Evolutionary conservation across 2,888 invertebrate genomes (phyloP), one percentile per base, ranked within the genome.

Genomic region (Tetragonisca angustula): DNA sequence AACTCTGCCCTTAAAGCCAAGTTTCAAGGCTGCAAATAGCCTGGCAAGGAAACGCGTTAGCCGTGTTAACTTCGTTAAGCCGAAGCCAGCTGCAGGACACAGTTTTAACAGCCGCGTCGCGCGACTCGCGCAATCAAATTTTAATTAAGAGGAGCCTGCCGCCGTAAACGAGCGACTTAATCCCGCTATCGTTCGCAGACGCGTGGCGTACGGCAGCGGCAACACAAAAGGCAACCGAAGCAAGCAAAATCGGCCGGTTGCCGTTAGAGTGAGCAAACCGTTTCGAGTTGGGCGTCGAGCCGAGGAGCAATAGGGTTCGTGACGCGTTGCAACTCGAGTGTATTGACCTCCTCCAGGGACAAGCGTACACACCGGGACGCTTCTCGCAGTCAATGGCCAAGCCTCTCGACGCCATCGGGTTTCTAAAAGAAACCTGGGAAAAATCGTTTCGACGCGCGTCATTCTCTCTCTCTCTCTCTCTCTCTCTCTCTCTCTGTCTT

Each of bases 271-370:
- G 13, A 32, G 32, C 21, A 64, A 24, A 69, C 71, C 59, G 76
- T 73, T 62, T 67, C 54, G 52, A 79, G 32, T 73, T 81, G 61
- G 15, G 80, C 72, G 81, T 75, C 84, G 81, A 24, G 54, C 2
- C 13, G 50, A 19, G 50, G 36, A 19, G 50, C 50, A 89, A 91
- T 88, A 84, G 84, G 88, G 84, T 78, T 83, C 59, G 69, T 81
- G 67, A n/a, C 72, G 81, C 76, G 82, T 71, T 90, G 76, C 79
- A 87, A 87, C 77, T 49, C 59, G 90, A 83, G 92, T 90, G 86
- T 91, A 91, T 91, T 89, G 92, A 92, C 91, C 91, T 81, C 76
- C 84, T 84, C 72, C 82, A 85, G 82, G 79, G 64, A 83, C 83
- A 72, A 19, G 65, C 67, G 59, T 76, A 70, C 73, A 70, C 73